Evolutionary conservation across 2,888 invertebrate species (phyloP), one percentile per base, ranked within the genome.

Genomic region (Amphipoea lucens): DNA sequence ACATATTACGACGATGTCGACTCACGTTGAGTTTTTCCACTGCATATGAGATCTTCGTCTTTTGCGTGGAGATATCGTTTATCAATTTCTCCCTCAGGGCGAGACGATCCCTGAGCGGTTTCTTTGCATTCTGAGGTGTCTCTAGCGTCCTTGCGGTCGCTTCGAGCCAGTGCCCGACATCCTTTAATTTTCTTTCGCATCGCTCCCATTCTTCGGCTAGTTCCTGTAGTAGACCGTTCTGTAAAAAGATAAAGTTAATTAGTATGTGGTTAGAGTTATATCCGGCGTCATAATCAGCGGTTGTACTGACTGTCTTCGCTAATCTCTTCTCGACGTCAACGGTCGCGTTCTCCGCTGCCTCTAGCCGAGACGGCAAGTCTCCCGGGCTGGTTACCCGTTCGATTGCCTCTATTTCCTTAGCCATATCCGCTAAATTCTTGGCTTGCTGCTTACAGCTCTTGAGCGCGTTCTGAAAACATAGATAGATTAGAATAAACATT

Each of bases 171-270:
- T 97, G 97, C 82, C 98, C 98, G 69, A 98, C 98, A 90, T 99
- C 99, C 94, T 98, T 98, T 94, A 99, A 97, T 95, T 99, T 99
- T 94, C 98, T 98, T 95, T 99, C 99, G 95, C 99, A 99, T 95
- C 99, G 98, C 94, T 99, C 99, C 99, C 99, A 99, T 97, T 99
- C 99, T 94, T 99, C 99, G 71, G 98, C 98, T 75, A 99, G 98
- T 96, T 99, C 99, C 97, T 98, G 98, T 82, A 99, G 97, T 89
- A 99, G 96, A 69, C 98, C 98, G 93, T 98, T 98, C 99, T 99
- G 95, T 84, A 97, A 97, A 87, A 88, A 85, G 81, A 85, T 40
- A 60, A 82, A 74, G 78, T 29, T 87, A 72, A 87, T 73, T 67
- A 73, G 23, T 57, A 54, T 54, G 48, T 48, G 9, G 29, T 74